These are phyloP conservation scores for Glareola pratincola DNA, from an alignment of 2,113 vertebrate genomes.

Conservation along the genomic window DNA sequence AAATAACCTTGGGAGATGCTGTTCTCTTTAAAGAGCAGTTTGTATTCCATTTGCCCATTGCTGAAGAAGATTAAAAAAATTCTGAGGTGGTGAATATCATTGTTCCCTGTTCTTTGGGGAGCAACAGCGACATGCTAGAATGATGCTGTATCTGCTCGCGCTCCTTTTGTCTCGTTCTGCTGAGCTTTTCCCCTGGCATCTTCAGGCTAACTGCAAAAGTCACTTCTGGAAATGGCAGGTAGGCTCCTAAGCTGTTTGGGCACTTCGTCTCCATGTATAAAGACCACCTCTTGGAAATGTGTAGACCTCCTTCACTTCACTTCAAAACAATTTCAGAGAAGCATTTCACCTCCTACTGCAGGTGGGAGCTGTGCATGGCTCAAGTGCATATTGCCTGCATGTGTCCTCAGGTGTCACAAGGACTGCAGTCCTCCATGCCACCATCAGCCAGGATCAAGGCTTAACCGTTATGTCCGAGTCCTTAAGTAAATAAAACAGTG, in stretches of 20 bases:
- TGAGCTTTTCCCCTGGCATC: not conserved
- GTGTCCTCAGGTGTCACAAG: not conserved
- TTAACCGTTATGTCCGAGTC: not conserved
- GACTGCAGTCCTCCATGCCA: not conserved
- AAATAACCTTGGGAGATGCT: not conserved
- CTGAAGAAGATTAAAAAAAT: not conserved
- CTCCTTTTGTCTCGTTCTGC: not conserved
- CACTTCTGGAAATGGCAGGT: not conserved
- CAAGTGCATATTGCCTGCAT: fast-evolving
- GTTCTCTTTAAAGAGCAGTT: not conserved
- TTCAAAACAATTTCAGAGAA: not conserved
- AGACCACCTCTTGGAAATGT: not conserved
- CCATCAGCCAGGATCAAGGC: not conserved
- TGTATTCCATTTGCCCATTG: not conserved
- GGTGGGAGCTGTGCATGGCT: not conserved
- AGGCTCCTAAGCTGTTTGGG: not conserved
- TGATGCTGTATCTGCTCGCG: not conserved
- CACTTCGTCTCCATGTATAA: not conserved
- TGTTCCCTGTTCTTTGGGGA: not conserved
- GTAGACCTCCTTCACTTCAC: not conserved
- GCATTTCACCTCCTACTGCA: not conserved
- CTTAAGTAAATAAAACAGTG: not conserved
- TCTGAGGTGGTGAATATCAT: not conserved
- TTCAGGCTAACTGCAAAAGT: not conserved
- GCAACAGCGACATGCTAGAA: fast-evolving